Evolutionary conservation across 2,797 vertebrate genomes (phyloP).

Genomic region (Gallinago nigripennis): DNA sequence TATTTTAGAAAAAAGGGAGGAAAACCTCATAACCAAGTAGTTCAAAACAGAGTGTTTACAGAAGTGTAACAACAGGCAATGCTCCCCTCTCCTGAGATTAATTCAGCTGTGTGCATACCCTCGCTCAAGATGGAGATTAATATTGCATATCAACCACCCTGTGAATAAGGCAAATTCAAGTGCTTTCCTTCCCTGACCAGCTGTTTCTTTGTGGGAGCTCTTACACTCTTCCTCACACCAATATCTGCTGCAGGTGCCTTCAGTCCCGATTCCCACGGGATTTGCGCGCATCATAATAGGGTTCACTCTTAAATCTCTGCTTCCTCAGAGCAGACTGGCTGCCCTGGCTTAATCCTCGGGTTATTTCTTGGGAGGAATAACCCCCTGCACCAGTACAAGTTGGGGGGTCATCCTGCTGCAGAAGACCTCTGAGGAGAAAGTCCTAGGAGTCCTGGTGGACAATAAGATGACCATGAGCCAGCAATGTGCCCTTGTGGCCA

Average conservation of each 20-base stretch:
- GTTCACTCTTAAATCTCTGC: neutral
- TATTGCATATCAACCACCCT: neutral
- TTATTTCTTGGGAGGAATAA: no score
- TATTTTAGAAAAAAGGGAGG: neutral
- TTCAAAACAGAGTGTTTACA: neutral
- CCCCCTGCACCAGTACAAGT: no score
- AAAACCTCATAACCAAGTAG: neutral
- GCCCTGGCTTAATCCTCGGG: neutral
- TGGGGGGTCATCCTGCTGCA: no score
- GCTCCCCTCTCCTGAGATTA: neutral
- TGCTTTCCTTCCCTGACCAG: neutral
- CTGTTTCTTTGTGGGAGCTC: neutral
- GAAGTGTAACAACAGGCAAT: neutral
- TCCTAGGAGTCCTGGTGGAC: no score
- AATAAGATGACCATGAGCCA: no score
- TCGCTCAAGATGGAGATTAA: neutral
- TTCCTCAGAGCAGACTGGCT: neutral
- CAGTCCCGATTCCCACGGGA: neutral
- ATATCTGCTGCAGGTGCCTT: neutral
- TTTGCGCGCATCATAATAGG: neutral
- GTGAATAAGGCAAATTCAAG: neutral
- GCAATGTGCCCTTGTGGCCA: no score
- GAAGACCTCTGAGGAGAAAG: no score
- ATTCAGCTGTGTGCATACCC: neutral
- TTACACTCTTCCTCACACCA: neutral